Evolutionary conservation across 2,888 invertebrate genomes (phyloP).

Genomic region (Tricholauxania praeusta): DNA sequence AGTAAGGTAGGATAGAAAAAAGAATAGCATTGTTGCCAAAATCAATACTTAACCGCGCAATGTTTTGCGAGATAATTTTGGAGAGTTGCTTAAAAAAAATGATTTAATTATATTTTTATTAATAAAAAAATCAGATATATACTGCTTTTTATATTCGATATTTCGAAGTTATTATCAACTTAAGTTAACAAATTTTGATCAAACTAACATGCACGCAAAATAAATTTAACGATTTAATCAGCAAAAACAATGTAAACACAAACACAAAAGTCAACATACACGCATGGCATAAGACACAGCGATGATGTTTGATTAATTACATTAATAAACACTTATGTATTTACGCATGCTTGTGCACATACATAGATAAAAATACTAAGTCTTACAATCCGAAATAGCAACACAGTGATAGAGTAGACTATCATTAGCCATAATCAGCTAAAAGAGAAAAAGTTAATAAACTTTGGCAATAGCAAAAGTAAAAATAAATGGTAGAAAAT

Average conservation of each 20-base stretch:
- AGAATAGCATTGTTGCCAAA: too few species aligned
- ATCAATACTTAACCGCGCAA: too few species aligned
- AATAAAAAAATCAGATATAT: too few species aligned
- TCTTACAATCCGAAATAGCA: not conserved
- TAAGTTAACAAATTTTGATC: not conserved
- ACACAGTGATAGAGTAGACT: too few species aligned
- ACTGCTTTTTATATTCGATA: too few species aligned
- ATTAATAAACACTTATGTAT: constrained; percentile 28
- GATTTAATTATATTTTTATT: too few species aligned
- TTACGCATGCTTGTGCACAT: not conserved
- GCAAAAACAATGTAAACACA: not conserved
- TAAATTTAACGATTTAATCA: not conserved
- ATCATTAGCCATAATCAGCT: too few species aligned
- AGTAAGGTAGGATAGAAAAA: not conserved
- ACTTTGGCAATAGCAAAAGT: not conserved
- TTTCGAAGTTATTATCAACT: not conserved
- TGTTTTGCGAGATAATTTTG: too few species aligned
- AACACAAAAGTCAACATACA: not conserved
- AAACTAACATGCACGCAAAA: not conserved
- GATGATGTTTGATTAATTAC: constrained; percentile 26
- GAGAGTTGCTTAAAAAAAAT: too few species aligned
- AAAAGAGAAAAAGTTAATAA: constrained; percentile 10
- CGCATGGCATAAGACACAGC: not conserved
- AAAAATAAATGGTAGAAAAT: not conserved
- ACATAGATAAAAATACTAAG: not conserved